Evolutionary conservation across 2,888 invertebrate species (phyloP), one percentile per base, ranked within the genome.

Genomic region (Tyria jacobaeae): DNA sequence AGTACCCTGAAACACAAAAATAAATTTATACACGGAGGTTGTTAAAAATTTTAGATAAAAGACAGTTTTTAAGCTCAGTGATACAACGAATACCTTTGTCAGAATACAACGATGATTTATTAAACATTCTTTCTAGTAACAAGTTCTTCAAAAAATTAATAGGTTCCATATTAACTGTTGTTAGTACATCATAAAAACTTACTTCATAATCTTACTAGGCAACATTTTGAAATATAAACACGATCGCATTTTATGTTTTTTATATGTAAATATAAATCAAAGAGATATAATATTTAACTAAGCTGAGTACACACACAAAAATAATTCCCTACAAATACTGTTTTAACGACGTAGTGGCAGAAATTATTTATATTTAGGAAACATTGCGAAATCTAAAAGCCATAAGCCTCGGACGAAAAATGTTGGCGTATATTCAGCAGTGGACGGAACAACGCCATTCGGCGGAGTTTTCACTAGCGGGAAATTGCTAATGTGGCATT

Each of bases 401-500:
- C 89, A 87, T 89, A 89, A 90, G 89, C 90, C 87, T 82, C 75
- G 81, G 82, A 85, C 89, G 89, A 89, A 92, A 92, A 92, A 91
- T 90, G 83, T 83, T 82, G 84, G 80, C 80, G 81, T 82, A 81
- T 79, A 84, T 84, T 87, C 80, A 74, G 73, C 75, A 84, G 82
- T 83, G 85, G 83, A 84, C 83, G 66, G 44, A 76, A 72, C 64
- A 67, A 56, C 35, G 56, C 14, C 54, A 44, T 83, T 73, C 86
- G 60, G 85, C 67, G 17, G 25, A 12, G 84, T 68, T 48, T 75
- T 83, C 75, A 86, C 58, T 41, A 7, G 31, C 34, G 62, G 21
- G 4, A 39, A 57, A 57, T 24, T 51, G 53, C 67, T 74, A 69
- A 56, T 41, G 0, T 15, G 14, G 21, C 25, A 1, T 25, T 10